Conservation (phyloP, 2,113 vertebrate genomes). For the Bubo blakistoni region DNA sequence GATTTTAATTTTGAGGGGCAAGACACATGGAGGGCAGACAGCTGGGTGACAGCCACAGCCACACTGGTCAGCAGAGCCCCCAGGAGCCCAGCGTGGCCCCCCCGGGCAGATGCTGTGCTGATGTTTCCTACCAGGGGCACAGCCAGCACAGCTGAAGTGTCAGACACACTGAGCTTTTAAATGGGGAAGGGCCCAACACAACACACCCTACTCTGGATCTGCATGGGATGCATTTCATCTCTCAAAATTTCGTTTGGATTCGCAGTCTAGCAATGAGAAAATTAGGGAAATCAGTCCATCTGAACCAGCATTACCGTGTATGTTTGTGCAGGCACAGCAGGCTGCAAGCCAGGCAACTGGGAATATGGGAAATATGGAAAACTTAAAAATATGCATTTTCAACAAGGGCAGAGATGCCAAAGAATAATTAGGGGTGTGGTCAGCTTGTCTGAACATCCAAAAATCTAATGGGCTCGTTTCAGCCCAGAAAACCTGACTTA, state of each 20-base stretch:
- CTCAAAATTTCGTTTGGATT: background rate
- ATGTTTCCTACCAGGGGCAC: background rate
- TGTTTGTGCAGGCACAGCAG: background rate
- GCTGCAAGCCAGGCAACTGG: background rate
- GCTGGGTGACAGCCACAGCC: background rate
- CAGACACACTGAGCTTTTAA: background rate
- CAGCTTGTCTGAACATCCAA: background rate
- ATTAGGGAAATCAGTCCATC: background rate
- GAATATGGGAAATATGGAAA: background rate
- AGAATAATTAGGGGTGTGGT: background rate
- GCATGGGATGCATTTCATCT: background rate
- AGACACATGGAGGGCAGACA: background rate
- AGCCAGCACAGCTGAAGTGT: background rate
- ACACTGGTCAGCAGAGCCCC: background rate
- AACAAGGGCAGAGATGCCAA: background rate
- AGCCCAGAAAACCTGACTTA: background rate
- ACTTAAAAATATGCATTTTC: background rate
- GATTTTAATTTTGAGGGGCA: background rate
- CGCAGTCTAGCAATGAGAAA: background rate
- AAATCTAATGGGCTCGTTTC: background rate
- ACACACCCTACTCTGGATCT: fast-evolving
- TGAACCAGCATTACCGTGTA: background rate
- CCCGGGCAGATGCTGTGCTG: background rate
- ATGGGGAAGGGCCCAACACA: background rate
- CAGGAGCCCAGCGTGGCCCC: fast-evolving